These are phyloP conservation scores for Luffia ferchaultella DNA, from an alignment of 2,888 invertebrate genomes.

Conservation along the genomic window DNA sequence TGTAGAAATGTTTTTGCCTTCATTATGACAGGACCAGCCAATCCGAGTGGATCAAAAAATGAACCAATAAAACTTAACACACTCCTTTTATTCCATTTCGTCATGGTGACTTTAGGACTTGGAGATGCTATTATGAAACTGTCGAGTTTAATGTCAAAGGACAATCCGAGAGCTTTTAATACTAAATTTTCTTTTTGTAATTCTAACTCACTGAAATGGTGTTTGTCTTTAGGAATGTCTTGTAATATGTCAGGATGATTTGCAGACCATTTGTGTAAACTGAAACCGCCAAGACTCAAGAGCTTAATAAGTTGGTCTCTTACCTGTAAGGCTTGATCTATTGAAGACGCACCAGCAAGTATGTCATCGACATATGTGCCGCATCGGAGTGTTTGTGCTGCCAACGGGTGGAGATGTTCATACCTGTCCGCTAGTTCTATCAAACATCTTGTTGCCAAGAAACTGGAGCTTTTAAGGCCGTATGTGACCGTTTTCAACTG, in stretches of 20 bases:
- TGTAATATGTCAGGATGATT: neutral
- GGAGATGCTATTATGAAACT: no score
- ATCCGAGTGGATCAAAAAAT: no score
- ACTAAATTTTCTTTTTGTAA: no score
- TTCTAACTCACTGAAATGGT: neutral
- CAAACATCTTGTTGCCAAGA: neutral
- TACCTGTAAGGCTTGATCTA: neutral
- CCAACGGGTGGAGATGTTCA: neutral
- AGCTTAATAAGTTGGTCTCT: no score
- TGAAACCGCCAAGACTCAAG: no score
- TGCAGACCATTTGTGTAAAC: no score
- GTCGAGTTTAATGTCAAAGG: no score
- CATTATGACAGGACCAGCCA: no score
- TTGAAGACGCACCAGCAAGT: neutral
- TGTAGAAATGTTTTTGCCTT: neutral
- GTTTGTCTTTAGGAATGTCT: neutral
- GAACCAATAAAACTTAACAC: no score
- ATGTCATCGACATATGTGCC: neutral
- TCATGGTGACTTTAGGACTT: neutral
- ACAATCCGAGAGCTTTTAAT: no score
- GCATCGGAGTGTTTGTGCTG: neutral
- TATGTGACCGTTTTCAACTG: no score
- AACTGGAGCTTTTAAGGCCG: neutral
- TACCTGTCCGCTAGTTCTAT: neutral
- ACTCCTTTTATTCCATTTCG: no score